Percentiles rank a stretch among this genome's conserved stretches.
Conservation (phyloP, 2,113 vertebrate species). For the Anarhynchus alexandrinus region DNA sequence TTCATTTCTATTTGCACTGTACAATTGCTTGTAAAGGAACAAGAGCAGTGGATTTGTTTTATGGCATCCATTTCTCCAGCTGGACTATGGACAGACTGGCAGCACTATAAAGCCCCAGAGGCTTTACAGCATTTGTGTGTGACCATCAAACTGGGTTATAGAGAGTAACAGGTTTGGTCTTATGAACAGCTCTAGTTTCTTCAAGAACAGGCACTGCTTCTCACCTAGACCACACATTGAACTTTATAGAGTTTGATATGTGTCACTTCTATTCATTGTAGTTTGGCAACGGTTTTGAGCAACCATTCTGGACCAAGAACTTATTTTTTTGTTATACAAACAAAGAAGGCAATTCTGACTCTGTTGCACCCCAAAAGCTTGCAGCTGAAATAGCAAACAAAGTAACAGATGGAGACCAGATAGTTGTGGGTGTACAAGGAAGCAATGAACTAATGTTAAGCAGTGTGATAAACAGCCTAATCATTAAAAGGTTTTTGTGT, state of each 20-base stretch:
- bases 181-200: not conserved
- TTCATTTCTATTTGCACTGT: not conserved
- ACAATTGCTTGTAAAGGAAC: not conserved
- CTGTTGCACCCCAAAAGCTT: not conserved
- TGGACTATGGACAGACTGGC: not conserved
- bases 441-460: not conserved
- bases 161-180: not conserved
- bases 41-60: not conserved
- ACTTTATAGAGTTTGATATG: not conserved
- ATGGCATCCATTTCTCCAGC: not conserved
- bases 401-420: not conserved
- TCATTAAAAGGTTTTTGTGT: not conserved
- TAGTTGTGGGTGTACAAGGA: not conserved
- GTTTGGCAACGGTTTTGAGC: not conserved
- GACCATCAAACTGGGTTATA: not conserved
- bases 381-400: not conserved
- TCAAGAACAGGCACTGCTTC: not conserved
- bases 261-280: not conserved
- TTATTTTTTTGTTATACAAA: not conserved
- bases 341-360: not conserved
- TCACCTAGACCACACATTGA: not conserved
- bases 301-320: not conserved
- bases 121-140: not conserved
- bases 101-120: not conserved
- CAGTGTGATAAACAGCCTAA: not conserved